phyloP scores from a whole-genome alignment of 2,797 vertebrate genomes.

The Malurus splendens region DNA sequence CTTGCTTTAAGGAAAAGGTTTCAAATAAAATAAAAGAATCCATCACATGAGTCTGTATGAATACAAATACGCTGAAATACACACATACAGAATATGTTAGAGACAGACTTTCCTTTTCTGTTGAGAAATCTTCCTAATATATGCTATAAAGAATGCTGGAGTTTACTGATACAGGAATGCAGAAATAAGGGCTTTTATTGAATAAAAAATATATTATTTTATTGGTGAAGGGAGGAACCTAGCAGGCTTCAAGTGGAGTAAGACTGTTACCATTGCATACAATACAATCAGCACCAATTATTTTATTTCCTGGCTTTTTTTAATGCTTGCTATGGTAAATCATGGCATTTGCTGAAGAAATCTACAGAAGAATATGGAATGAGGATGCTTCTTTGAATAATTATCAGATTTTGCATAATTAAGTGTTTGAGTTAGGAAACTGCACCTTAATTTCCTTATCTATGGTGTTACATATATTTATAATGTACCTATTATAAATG shows the following conservation, averaged over 20 bases:
- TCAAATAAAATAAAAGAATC: constrained; percentile 42
- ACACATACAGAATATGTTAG: not conserved
- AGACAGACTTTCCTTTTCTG: not conserved
- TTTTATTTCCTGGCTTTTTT: not conserved
- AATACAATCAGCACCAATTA: not conserved
- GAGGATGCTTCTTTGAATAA: not conserved
- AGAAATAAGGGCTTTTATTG: not conserved
- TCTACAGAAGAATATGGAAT: not conserved
- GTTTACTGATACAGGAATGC: not conserved
- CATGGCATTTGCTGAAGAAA: not conserved
- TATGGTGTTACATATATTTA: not conserved
- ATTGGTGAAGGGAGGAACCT: not conserved
- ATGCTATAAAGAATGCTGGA: not conserved
- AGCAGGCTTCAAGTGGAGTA: not conserved
- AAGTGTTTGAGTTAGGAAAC: not conserved
- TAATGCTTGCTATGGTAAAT: not conserved
- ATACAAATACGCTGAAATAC: constrained; percentile 26
- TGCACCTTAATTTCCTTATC: not conserved
- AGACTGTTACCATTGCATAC: not conserved
- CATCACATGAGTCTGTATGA: not conserved
- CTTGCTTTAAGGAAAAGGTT: constrained; percentile 50
- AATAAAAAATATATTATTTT: not conserved
- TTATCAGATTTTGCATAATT: not conserved
- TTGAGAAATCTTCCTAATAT: constrained; percentile 1
- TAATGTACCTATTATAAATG: not conserved